Evolutionary conservation across 2,888 invertebrate species (phyloP).

Genomic region (Heliconius hortense): DNA sequence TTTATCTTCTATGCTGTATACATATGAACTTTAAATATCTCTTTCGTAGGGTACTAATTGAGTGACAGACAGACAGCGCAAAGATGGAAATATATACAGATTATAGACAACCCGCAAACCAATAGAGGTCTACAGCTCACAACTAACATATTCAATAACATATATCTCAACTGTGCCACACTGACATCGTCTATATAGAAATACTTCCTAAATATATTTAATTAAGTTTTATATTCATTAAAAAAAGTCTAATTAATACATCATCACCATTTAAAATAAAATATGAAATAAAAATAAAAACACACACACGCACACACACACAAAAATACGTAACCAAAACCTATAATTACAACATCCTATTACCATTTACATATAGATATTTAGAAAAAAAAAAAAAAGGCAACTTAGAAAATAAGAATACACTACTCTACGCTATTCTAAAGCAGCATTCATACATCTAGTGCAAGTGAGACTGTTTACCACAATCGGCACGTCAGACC

Average conservation of each 20-base stretch:
- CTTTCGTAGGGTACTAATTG: too few species aligned
- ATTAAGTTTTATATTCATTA: too few species aligned
- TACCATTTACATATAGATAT: not conserved
- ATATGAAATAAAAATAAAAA: not conserved
- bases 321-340: not conserved
- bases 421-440: conserved; percentile 1
- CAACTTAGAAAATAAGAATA: conserved; percentile 16
- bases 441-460: conserved; percentile 22
- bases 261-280: not conserved
- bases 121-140: too few species aligned
- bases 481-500: conserved; percentile 51
- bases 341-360: conserved; percentile 1
- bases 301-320: not conserved
- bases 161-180: too few species aligned
- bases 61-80: too few species aligned
- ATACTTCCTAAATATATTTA: too few species aligned
- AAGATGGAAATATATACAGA: too few species aligned
- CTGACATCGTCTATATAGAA: too few species aligned
- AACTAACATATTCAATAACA: too few species aligned
- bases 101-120: too few species aligned
- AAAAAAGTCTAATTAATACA: too few species aligned
- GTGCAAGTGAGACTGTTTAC: conserved; percentile 45
- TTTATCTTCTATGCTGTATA: not conserved
- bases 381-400: conserved; percentile 1
- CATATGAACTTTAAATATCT: not conserved